Evolutionary conservation across 2,888 invertebrate species (phyloP), one percentile per base, ranked within the genome.

Genomic region (Drosophila neonasuta): DNA sequence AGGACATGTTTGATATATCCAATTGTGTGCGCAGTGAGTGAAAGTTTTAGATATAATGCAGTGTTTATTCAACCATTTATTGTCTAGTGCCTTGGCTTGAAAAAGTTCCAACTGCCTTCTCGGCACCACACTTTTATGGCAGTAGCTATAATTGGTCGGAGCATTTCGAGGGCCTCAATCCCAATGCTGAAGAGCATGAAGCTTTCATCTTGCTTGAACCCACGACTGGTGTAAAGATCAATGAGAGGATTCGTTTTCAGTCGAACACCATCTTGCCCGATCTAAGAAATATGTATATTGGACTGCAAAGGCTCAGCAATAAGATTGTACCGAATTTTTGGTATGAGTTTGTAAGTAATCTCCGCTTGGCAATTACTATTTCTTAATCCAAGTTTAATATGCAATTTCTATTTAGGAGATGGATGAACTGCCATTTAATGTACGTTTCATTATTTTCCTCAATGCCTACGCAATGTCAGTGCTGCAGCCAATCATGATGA

Each of bases 41-140:
- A 2, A 9, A n/a, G n/a, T 8, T 11, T 6, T 1, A 5, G 3
- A 7, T 15, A 11, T 0, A 15, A 1, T 44, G n/a, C 10, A 13
- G 24, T 24, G 24, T 41, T 5, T 24, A 13, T 13, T 15, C 15
- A 11, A 4, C 24, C 24, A 24, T 24, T 24, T 32, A 6, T 20
- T 11, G n/a, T 10, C 24, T 24, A 24, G 24, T 20, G 8, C 2
- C 3, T 36, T 63, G 69, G 1, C 13, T 24, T 89, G 89, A 87
- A 94, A 94, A 93, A 87, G 93, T 94, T 51, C 95, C 96, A 0
- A 92, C 95, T 79, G 94, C 94, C 1, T 92, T 94, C 3, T 96
- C 96, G 0, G 94, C 93, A 83, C 96, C 96, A 0, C 96, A 96
- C 88, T 96, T 95, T 89, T 92, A 93, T 85, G 94, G 93, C 0